These are phyloP conservation scores for Psilanteris sp. DNA, from an alignment of 1,140 invertebrate species.

Conservation along the genomic window DNA sequence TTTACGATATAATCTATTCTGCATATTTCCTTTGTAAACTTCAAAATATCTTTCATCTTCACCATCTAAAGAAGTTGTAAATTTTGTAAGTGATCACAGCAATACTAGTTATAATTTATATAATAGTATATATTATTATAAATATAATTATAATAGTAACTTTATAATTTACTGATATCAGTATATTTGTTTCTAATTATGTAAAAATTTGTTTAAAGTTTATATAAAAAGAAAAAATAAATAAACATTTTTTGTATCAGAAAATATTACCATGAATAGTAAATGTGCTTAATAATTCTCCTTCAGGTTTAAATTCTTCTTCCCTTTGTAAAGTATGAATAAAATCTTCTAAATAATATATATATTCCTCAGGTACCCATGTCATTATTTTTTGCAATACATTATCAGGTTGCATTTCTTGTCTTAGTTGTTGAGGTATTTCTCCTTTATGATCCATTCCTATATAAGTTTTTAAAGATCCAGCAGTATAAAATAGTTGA, in stretches of 20 bases:
- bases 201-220: no score
- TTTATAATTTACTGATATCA: no score
- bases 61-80: slow-evolving; percentile 72
- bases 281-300: slow-evolving; percentile 84
- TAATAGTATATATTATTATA: no score
- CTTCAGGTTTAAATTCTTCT: slow-evolving; percentile 85
- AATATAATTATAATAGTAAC: no score
- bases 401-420: slow-evolving; percentile 89
- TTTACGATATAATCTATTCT: slow-evolving; percentile 85
- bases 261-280: slow-evolving; percentile 45
- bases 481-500: slow-evolving; percentile 90
- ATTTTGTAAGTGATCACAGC: slow-evolving; percentile 5
- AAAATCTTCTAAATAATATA: slow-evolving; percentile 87
- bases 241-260: no score
- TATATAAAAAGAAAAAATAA: no score
- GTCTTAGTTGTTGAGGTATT: slow-evolving; percentile 79
- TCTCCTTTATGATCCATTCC: slow-evolving; percentile 84
- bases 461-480: slow-evolving; percentile 87
- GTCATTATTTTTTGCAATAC: slow-evolving; percentile 85
- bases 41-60: slow-evolving; percentile 85
- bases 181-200: no score
- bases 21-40: slow-evolving; percentile 88
- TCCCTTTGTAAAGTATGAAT: slow-evolving; percentile 84
- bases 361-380: slow-evolving; percentile 83
- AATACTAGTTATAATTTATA: no score